Percentiles rank a stretch among this genome's conserved stretches.
Evolutionary conservation across 2,113 vertebrate genomes (phyloP).

Genomic region (Scomber japonicus): DNA sequence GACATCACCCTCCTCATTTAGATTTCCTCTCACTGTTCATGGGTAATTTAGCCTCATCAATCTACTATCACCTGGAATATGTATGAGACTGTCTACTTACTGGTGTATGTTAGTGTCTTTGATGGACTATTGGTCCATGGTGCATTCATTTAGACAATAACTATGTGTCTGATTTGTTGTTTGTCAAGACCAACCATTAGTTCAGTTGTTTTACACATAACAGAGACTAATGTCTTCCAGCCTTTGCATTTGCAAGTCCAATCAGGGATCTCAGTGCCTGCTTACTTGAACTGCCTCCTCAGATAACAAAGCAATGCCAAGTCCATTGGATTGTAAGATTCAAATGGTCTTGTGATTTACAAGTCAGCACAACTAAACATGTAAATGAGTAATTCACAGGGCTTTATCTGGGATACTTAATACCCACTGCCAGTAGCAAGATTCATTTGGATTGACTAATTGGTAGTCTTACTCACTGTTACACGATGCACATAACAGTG

Average conservation of each 20-base stretch:
- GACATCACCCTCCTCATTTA: not conserved
- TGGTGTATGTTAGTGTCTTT: not conserved
- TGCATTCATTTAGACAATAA: conserved; percentile 20
- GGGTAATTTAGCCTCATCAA: conserved; percentile 27
- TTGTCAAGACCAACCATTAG: conserved; percentile 1
- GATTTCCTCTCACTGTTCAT: not conserved
- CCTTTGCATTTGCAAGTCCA: conserved; percentile 45
- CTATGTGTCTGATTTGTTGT: conserved; percentile 13
- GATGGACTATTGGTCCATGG: conserved; percentile 2
- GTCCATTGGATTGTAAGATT: conserved; percentile 44
- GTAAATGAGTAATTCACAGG: conserved; percentile 49
- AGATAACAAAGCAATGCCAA: conserved; percentile 45
- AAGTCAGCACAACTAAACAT: conserved; percentile 51
- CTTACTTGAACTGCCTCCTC: conserved; percentile 19
- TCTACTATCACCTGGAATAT: conserved; percentile 3
- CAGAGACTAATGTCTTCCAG: conserved; percentile 9
- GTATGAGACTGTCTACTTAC: not conserved
- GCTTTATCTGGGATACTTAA: conserved; percentile 46
- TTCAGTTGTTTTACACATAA: conserved; percentile 34
- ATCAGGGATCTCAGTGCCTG: conserved; percentile 6
- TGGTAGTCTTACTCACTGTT: conserved; percentile 67
- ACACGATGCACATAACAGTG: conserved; percentile 53
- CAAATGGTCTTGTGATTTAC: conserved; percentile 66
- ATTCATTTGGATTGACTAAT: conserved; percentile 69
- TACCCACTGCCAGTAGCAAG: conserved; percentile 47